These are phyloP conservation scores for Riptortus pedestris DNA, from an alignment of 1,140 invertebrate species.

Conservation along the genomic window DNA sequence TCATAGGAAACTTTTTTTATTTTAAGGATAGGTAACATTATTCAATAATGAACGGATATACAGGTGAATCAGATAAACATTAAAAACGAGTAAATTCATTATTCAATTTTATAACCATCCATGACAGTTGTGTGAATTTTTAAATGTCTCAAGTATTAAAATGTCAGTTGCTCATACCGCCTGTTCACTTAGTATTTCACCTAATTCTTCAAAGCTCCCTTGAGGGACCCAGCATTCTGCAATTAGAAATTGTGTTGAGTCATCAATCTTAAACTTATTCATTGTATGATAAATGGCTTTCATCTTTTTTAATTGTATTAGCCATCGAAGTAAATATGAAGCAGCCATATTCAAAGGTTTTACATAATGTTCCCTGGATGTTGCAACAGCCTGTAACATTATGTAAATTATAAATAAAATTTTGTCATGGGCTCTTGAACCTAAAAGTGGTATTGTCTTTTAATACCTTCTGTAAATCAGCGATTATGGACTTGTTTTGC, in stretches of 20 bases:
- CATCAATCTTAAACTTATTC: slow-evolving; percentile 84
- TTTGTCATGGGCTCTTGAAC: no score
- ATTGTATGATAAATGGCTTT: slow-evolving; percentile 85
- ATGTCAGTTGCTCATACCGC: slow-evolving; percentile 42
- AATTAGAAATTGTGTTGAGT: slow-evolving; percentile 86
- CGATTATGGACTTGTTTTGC: slow-evolving; percentile 1
- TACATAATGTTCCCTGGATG: slow-evolving; percentile 83
- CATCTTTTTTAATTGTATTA: slow-evolving; percentile 84
- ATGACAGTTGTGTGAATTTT: no score
- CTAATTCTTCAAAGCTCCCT: slow-evolving; percentile 72
- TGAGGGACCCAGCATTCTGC: slow-evolving; percentile 97
- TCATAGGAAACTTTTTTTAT: no score
- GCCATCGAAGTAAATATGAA: slow-evolving; percentile 84
- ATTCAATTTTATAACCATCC: no score
- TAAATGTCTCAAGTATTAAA: no score
- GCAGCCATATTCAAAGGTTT: slow-evolving; percentile 76
- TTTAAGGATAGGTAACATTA: no score
- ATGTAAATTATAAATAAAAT: slow-evolving; percentile 75
- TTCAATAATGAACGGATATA: no score
- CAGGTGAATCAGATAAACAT: no score
- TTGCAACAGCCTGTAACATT: slow-evolving; percentile 63
- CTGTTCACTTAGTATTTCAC: slow-evolving; percentile 72
- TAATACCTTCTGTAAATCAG: slow-evolving; percentile 9
- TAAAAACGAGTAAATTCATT: no score
- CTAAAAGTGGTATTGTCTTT: no score